Evolutionary conservation across 2,113 vertebrate genomes (phyloP), one percentile per base, ranked within the genome.

Genomic region (Cisticola juncidis): DNA sequence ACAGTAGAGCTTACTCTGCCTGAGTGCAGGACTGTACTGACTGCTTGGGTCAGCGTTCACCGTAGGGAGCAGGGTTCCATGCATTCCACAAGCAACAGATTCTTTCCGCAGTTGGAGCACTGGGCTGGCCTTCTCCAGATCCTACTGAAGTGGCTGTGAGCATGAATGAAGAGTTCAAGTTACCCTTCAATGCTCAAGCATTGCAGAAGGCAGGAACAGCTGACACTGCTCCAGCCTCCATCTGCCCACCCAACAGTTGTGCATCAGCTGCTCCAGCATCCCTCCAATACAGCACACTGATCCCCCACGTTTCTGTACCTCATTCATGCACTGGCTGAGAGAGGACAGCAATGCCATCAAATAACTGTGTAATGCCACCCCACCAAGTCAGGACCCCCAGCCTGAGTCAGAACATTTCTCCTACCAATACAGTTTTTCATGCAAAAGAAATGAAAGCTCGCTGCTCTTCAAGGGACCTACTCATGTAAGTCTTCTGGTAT

Each of bases 291-390:
- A 19, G 66, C 1, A 1, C 48, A 7, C 8, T 2, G 4, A 57
- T 17, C 14, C 60, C 33, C 33, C 26, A 14, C 38, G 28, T 44
- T 58, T 40, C 83, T 36, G n/a, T 10, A 28, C 62, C 80, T 53
- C 25, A 8, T 24, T 58, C 51, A 19, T 3, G 35, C 56, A 31
- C 40, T 6, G 11, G 13, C 47, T 29, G 12, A 44, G 29, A 6
- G 8, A 6, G 17, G 40, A 23, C 3, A 79, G 24, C 60, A 78
- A 9, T 1, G 4, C 11, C 53, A 21, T 12, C 54, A 89, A 86
- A 17, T 28, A 88, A 78, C 44, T 84, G 3, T 1, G 0, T 8
- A 77, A 85, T 2, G 0, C 14, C 44, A 18, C 15, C 3, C 28
- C 48, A 50, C n/a, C n/a, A n/a, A 72, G 40, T 26, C n/a, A 36